Evolutionary conservation across 53 echinoderm and acorn worm species (phyloP).

Genomic region (Holothuria scabra): DNA sequence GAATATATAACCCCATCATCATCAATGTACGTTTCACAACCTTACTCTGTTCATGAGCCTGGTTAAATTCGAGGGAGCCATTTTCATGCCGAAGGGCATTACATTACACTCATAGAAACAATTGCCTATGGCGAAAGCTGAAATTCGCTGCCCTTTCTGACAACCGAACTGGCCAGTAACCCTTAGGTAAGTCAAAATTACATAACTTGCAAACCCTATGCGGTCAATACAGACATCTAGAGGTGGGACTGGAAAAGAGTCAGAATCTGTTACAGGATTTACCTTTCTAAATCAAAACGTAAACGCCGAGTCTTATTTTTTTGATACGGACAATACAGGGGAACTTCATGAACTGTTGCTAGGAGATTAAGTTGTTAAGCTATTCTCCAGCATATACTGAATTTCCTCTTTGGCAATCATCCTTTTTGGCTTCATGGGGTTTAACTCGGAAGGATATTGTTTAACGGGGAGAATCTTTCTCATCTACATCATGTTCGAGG

Average conservation of each 20-base stretch:
- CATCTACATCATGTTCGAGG: constrained; percentile 59
- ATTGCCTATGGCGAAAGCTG: constrained; percentile 61
- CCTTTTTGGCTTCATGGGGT: constrained; percentile 57
- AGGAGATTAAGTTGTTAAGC: constrained; percentile 53
- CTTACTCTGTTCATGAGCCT: background rate
- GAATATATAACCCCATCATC: constrained; percentile 4
- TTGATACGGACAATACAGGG: constrained; percentile 57
- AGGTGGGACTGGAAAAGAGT: constrained; percentile 63
- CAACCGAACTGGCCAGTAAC: constrained; percentile 71
- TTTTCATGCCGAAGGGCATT: constrained; percentile 47
- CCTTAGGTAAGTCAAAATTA: constrained; percentile 66
- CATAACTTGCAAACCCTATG: constrained; percentile 60
- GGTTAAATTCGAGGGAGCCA: constrained; percentile 43
- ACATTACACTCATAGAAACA: constrained; percentile 43
- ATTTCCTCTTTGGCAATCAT: constrained; percentile 55
- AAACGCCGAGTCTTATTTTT: constrained; percentile 51
- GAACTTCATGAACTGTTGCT: constrained; percentile 64
- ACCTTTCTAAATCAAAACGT: constrained; percentile 68
- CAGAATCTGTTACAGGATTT: constrained; percentile 59
- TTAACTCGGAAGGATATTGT: constrained; percentile 62
- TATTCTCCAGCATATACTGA: constrained; percentile 62
- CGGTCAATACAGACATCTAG: constrained; percentile 70
- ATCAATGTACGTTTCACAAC: background rate
- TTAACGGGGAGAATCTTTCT: constrained; percentile 45
- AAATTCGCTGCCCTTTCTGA: constrained; percentile 54